phyloP scores from a whole-genome alignment of 1,140 invertebrate genomes.

The Teleopsis dalmanni region DNA sequence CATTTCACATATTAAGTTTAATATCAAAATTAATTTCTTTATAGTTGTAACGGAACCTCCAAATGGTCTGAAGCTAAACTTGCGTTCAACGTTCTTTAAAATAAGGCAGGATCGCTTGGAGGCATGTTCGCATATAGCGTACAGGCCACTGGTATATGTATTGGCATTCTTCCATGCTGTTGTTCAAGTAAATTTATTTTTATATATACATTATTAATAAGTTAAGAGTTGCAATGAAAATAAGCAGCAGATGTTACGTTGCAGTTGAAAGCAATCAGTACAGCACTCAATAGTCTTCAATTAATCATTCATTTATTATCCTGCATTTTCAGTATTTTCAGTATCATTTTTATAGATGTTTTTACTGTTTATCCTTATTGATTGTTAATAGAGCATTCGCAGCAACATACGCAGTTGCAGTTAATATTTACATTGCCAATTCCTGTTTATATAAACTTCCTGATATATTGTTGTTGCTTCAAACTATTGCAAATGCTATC shows the following conservation, averaged over 20 bases:
- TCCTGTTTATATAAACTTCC: too few relatives aligned
- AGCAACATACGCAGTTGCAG: too few relatives aligned
- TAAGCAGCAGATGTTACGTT: neutral
- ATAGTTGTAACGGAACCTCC: slow-evolving; percentile 83
- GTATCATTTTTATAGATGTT: neutral
- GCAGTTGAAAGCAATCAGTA: neutral
- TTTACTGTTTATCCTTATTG: too few relatives aligned
- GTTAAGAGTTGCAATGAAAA: too few relatives aligned
- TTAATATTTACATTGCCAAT: too few relatives aligned
- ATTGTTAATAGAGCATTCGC: too few relatives aligned
- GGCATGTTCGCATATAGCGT: slow-evolving; percentile 63
- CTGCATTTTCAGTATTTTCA: slow-evolving; percentile 2
- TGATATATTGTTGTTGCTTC: too few relatives aligned
- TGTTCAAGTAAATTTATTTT: slow-evolving; percentile 58
- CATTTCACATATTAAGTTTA: slow-evolving; percentile 5
- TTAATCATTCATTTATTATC: too few relatives aligned
- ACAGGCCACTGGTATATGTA: slow-evolving; percentile 72
- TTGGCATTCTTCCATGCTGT: slow-evolving; percentile 87
- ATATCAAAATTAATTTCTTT: slow-evolving; percentile 13
- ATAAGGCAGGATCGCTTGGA: slow-evolving; percentile 63
- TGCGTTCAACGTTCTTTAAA: slow-evolving; percentile 83
- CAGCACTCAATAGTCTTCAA: slow-evolving; percentile 31
- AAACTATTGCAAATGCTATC: too few relatives aligned
- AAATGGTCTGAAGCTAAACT: slow-evolving; percentile 79
- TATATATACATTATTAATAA: too few relatives aligned